Evolutionary conservation across 2,113 vertebrate genomes (phyloP).

Genomic region (Anarrhichthys ocellatus): DNA sequence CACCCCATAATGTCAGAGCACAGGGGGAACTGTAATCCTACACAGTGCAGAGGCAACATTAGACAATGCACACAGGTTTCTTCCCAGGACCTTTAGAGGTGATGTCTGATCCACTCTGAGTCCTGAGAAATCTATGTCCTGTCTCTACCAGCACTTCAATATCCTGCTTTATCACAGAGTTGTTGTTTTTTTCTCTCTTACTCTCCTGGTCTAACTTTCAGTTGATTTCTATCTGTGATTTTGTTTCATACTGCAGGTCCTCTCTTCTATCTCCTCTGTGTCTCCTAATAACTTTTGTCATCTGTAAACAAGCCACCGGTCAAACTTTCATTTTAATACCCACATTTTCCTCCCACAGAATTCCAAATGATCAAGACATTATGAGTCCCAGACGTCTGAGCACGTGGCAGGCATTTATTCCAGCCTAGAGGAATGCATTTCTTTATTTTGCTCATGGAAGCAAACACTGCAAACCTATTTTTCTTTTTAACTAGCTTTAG

Average conservation of each 20-base stretch:
- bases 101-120: conserved; percentile 30
- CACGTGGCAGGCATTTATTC: conserved; percentile 77
- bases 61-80: conserved; percentile 42
- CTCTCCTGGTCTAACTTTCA: conserved; percentile 10
- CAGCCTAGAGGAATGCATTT: conserved; percentile 72
- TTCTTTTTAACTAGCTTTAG: conserved; percentile 45
- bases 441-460: conserved; percentile 57
- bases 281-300: not conserved
- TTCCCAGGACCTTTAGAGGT: conserved; percentile 43
- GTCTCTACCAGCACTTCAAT: conserved; percentile 59
- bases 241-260: not conserved
- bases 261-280: not conserved
- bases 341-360: conserved; percentile 51
- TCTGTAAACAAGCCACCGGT: not conserved
- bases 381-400: conserved; percentile 76
- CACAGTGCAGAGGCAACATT: conserved; percentile 40
- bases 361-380: conserved; percentile 69
- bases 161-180: conserved; percentile 60
- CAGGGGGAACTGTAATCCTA: conserved; percentile 53
- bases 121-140: conserved; percentile 39
- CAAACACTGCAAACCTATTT: conserved; percentile 56
- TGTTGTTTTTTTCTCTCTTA: not conserved
- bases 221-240: conserved; percentile 20
- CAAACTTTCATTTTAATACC: conserved; percentile 24
- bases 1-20: conserved; percentile 52